These are phyloP conservation scores for Notothenia rossii DNA, from an alignment of 2,113 vertebrate genomes.

Conservation along the genomic window DNA sequence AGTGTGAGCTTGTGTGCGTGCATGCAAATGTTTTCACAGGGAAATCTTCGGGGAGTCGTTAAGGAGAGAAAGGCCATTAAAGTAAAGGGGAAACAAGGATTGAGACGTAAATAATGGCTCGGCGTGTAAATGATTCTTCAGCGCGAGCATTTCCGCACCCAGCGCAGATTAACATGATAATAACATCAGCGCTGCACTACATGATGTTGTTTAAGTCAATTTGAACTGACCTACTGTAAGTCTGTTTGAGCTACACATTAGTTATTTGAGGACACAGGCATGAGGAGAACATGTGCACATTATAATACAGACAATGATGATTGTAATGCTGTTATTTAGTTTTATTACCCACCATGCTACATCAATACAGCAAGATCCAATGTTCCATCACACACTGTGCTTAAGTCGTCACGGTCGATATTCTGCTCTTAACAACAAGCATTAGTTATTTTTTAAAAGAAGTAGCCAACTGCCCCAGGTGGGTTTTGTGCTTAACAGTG, in stretches of 20 bases:
- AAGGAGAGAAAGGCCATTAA: slow-evolving; percentile 59
- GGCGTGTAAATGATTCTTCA: slow-evolving; percentile 33
- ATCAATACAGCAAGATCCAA: slow-evolving; percentile 19
- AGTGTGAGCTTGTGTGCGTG: slow-evolving; percentile 6
- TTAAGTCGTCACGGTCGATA: slow-evolving; percentile 13
- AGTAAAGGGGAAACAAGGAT: slow-evolving; percentile 61
- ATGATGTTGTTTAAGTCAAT: slow-evolving; percentile 16
- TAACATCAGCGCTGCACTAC: slow-evolving; percentile 15
- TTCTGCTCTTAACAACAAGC: slow-evolving; percentile 19
- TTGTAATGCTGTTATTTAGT: not conserved
- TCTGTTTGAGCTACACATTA: not conserved
- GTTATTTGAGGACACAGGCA: not conserved
- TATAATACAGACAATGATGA: not conserved
- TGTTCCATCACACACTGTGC: slow-evolving; percentile 6
- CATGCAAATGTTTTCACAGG: slow-evolving; percentile 48
- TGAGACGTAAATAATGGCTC: slow-evolving; percentile 37
- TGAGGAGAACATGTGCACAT: not conserved
- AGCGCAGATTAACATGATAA: slow-evolving; percentile 42
- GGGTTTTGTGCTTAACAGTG: slow-evolving; percentile 1
- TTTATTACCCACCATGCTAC: not conserved
- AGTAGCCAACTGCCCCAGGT: slow-evolving; percentile 3
- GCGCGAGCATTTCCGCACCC: slow-evolving; percentile 22
- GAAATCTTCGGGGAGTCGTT: slow-evolving; percentile 59
- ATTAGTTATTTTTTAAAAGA: slow-evolving; percentile 1
- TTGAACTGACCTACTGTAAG: slow-evolving; percentile 17